Evolutionary conservation across 92 coral and sea anemone genomes (phyloP), one percentile per base, ranked within the genome.

Genomic region (Siderastrea siderea): DNA sequence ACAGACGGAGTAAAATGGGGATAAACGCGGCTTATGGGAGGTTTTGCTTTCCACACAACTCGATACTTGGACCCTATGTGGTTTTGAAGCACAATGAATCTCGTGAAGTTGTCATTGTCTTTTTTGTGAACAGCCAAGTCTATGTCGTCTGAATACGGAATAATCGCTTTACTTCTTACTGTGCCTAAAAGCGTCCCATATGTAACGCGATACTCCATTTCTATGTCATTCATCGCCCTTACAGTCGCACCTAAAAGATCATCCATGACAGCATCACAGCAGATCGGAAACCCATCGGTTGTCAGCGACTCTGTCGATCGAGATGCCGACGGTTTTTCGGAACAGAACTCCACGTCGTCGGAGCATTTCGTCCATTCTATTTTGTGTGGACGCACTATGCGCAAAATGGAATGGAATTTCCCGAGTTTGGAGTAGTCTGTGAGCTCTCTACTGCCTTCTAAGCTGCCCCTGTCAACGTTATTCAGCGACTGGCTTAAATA

Each of bases 171-270:
- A 6, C 82, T 71, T 47, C 91, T 72, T 38, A 75, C 91, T 43
- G 84, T 87, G 9, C 91, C 91, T 2, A 88, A 77, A 52, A 88
- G 87, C 46, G 91, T 88, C 45, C 91, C 91, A 60, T 88, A 88
- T 44, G 75, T 71, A 7, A 75, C 11, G 61, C 91, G 82, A 54
- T 88, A 88, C 16, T 74, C 91, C 64, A 88, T 45, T 59, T 87
- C 86, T 60, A 82, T 61, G 1, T 65, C 79, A 0, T 75, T 68
- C 63, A 88, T 68, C 16, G 66, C 83, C 47, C 74, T 16, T 5
- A 81, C 77, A 4, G 78, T 77, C 71, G 55, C 83, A 5, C 38
- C 71, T 38, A 88, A 66, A 66, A 88, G 60, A 74, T 49, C 73
- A 51, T 81, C 82, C 57, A 88, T 73, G 2, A 82, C 77, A 16